Evolutionary conservation across 1,140 invertebrate genomes (phyloP), one percentile per base, ranked within the genome.

Genomic region (Heterodera carotae): DNA sequence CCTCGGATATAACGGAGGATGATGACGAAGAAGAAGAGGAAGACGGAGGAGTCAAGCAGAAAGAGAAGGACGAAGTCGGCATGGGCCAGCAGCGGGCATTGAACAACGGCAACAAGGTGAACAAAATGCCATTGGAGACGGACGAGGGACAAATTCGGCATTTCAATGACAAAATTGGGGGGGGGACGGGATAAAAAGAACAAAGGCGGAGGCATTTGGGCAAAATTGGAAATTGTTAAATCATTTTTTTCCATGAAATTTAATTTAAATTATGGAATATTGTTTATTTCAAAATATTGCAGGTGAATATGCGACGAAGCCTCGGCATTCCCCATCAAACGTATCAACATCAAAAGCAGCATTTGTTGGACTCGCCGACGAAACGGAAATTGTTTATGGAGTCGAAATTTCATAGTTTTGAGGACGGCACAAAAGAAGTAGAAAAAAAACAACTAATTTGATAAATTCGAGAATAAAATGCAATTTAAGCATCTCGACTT

Each of bases 1-100:
- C 62, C 25, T 66, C 62, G 62, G 62, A 66, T 6, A 66, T 66
- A 29, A 34, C 62, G 62, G 62, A 66, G 25, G 62, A 66, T 27
- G 62, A 66, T 4, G 62, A 66, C 29, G 62, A 66, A 12, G 62
- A 56, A 22, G 48, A 56, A 1, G 62, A 66, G 6, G 62, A 66
- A 12, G 62, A 56, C 4, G 48, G 22, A 1, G 62, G 62, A 66
- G 22, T 12, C 27, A 18, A 31, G 25, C 25, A 33, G 29, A 22
- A 12, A 31, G 12, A 43, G 39, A 43, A 43, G 39, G 39, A 6
- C n/a, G n/a, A 43, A 43, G 39, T n/a, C n/a, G n/a, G 39, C 22
- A 3, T 29, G 10, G 12, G 10, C 29, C 27, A 66, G 33, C 27
- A 66, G n/a, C 60, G 7, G 60, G 4, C 6, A n/a, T 27, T 7